Evolutionary conservation across 2,888 invertebrate genomes (phyloP), one percentile per base, ranked within the genome.

Genomic region (Ophion costatus): DNA sequence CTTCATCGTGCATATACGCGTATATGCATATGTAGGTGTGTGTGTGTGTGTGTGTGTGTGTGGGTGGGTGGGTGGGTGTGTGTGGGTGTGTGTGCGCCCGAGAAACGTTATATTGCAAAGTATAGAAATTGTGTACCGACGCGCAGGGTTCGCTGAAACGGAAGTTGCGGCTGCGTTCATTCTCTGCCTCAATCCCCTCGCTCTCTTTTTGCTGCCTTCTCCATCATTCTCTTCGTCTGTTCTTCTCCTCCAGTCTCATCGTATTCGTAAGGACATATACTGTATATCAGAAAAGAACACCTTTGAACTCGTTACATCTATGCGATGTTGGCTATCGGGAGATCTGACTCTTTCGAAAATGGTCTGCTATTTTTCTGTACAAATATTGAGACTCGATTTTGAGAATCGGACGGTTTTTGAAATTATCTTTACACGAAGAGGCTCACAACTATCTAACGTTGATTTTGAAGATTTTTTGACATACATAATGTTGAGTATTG

Each of bases 121-220:
- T 63, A 64, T 17, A 79, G 42, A 79, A 74, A 69, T 73, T 45
- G 33, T 69, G 51, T 61, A 73, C 56, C 42, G 56, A 42, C 33
- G 71, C 17, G 71, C 33, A 11, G 9, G 66, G 82, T 56, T 83
- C 74, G 83, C 74, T 79, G 83, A 57, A 79, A 78, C 83, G 83
- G 79, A 83, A 79, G 56, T 79, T 57, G 64, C 14, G 45, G 69
- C 51, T 56, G 74, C 74, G 67, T 83, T 83, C 38, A 45, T 45
- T 74, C 61, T 74, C 29, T 61, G 22, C 33, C 42, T 71, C 45
- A 22, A 10, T 22, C 24, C 69, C 29, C 22, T 59, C 45, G 17
- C 17, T 61, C 42, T 42, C n/a, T 73, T 42, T 42, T 61, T 20
- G 10, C 2, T 73, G 24, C 10, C 14, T 42, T 33, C 22, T 61